A percentile compares a stretch with the other conserved stretches of the same genome.
Conservation (phyloP, 2,888 invertebrate species). For the Patella depressa region DNA sequence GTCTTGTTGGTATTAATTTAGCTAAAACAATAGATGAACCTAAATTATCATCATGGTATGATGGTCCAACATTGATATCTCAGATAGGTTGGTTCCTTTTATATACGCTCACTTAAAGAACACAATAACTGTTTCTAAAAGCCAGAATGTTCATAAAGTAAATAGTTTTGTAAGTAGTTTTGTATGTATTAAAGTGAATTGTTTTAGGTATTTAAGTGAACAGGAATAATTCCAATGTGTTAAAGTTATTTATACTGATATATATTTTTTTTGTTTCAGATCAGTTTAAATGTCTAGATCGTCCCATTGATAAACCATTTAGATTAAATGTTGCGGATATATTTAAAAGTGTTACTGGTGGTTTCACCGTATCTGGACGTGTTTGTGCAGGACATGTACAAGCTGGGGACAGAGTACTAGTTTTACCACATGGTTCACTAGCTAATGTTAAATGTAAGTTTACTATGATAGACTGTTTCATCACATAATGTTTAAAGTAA, state of each 20-base stretch:
- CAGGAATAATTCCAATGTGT: too few species aligned
- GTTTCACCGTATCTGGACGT: slow-evolving; percentile 90
- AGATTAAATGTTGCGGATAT: slow-evolving; percentile 92
- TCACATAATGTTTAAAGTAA: too few species aligned
- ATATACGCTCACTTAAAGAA: too few species aligned
- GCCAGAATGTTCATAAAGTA: neutral
- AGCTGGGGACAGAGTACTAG: slow-evolving; percentile 86
- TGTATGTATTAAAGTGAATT: neutral
- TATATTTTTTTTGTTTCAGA: slow-evolving; percentile 49
- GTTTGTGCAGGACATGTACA: slow-evolving; percentile 92
- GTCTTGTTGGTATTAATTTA: slow-evolving; percentile 95
- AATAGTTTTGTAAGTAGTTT: slow-evolving; percentile 6
- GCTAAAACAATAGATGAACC: slow-evolving; percentile 77
- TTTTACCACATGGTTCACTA: slow-evolving; percentile 87
- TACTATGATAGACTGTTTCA: too few species aligned
- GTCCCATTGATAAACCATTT: slow-evolving; percentile 89
- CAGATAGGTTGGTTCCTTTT: slow-evolving; percentile 80
- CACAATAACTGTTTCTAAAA: too few species aligned
- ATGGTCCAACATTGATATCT: slow-evolving; percentile 86
- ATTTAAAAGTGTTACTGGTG: slow-evolving; percentile 89
- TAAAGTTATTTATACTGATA: neutral
- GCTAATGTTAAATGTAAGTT: slow-evolving; percentile 83
- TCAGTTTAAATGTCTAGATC: slow-evolving; percentile 79
- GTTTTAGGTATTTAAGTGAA: too few species aligned
- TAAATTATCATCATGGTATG: slow-evolving; percentile 82